Evolutionary conservation across 2,113 vertebrate species (phyloP).

Genomic region (Ia io): DNA sequence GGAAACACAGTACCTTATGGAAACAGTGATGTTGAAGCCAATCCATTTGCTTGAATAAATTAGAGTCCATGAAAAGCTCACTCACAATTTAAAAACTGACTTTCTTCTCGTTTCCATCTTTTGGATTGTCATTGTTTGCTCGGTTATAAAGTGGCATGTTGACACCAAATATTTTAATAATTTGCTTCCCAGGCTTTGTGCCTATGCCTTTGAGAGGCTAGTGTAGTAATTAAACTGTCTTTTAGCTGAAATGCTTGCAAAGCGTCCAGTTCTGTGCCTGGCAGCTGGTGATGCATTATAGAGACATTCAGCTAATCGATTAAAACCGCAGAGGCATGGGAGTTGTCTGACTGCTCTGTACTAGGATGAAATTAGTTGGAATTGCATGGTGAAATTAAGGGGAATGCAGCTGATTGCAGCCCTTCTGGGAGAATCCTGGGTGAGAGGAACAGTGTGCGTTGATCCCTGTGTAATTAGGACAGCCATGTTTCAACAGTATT

Average conservation of each 20-base stretch:
- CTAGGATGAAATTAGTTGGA: constrained; percentile 97
- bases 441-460: constrained; percentile 87
- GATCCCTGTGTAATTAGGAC: constrained; percentile 93
- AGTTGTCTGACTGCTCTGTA: constrained; percentile 95
- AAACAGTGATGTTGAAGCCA: constrained; percentile 59
- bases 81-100: constrained; percentile 72
- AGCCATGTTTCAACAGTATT: constrained; percentile 90
- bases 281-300: constrained; percentile 96
- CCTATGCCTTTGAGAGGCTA: constrained; percentile 87
- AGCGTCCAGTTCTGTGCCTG: constrained; percentile 89
- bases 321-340: constrained; percentile 94
- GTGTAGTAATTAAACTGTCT: constrained; percentile 94
- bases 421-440: constrained; percentile 89
- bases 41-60: constrained; percentile 77
- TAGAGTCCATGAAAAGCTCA: constrained; percentile 71
- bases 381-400: constrained; percentile 90
- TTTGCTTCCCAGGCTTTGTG: constrained; percentile 85
- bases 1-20: constrained; percentile 56
- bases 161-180: constrained; percentile 86
- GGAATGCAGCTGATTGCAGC: constrained; percentile 91
- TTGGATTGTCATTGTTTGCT: constrained; percentile 81
- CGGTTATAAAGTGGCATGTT: constrained; percentile 83
- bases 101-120: constrained; percentile 80
- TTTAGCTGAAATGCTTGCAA: constrained; percentile 87
- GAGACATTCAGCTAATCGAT: constrained; percentile 97